These are phyloP conservation scores for Corynorhinus townsendii DNA, from an alignment of 2,113 vertebrate genomes.

Conservation along the genomic window DNA sequence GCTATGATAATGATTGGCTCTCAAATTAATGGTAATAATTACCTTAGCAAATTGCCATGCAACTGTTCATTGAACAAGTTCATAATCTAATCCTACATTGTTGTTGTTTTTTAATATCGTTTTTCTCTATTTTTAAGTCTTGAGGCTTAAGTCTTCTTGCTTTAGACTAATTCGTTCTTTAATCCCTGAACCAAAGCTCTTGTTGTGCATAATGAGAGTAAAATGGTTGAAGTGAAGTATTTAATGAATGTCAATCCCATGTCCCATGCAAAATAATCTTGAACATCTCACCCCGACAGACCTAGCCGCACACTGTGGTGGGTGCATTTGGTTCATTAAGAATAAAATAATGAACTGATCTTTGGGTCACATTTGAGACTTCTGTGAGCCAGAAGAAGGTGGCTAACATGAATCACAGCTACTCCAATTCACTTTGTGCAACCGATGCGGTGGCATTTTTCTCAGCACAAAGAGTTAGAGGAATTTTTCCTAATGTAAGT, in stretches of 20 bases:
- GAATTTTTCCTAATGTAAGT: background rate
- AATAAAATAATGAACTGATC: background rate
- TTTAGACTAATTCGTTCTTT: conserved; percentile 64
- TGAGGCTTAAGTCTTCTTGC: conserved; percentile 56
- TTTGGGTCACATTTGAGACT: background rate
- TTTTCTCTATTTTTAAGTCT: conserved; percentile 59
- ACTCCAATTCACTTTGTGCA: background rate
- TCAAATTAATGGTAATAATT: conserved; percentile 72
- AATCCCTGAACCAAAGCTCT: conserved; percentile 61
- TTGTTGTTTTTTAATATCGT: conserved; percentile 21
- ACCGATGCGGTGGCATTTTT: background rate
- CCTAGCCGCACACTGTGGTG: background rate
- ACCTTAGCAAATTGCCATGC: conserved; percentile 70
- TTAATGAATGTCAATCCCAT: conserved; percentile 47
- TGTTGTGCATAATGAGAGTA: conserved; percentile 47
- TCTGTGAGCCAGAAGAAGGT: background rate
- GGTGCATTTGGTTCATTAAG: background rate
- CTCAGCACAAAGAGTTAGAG: background rate
- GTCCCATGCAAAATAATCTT: conserved; percentile 24
- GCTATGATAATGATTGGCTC: conserved; percentile 66
- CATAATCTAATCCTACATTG: conserved; percentile 72
- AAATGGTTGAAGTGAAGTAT: conserved; percentile 53
- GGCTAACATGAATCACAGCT: background rate
- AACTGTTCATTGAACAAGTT: conserved; percentile 73
- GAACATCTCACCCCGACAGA: background rate